Base-by-base conservation (phyloP, 2,888 invertebrate species). In the Chrysina gloriosa region DNA sequence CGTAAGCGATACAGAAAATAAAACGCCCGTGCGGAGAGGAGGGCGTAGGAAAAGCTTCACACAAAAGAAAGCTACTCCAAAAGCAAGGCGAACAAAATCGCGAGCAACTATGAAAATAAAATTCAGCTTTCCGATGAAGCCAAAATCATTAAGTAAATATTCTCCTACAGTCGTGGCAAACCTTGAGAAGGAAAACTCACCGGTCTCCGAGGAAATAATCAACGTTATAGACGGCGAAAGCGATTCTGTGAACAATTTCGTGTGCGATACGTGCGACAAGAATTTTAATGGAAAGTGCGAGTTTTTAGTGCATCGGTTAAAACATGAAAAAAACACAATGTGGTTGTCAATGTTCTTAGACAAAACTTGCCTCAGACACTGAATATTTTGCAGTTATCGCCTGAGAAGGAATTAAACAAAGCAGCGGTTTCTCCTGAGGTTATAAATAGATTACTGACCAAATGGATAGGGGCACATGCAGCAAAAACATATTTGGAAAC, bases 181-280 rank as follows among this genome's bases (percentile, higher is more conserved):
- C 3, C 0, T 9, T 9, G 7, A 19, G 3, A 9, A 21, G 9
- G 3, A 11, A 7, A 29, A 5, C n/a, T 6, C 39, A 2, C 36
- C n/a, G 1, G 39, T 31, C 3, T 31, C 29, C 5, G 14, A 29
- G 6, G 4, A 19, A 4, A 19, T 31, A 3, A 19, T 19, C 7
- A 7, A 34, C 9, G 52, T 19, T 9, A 9, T 52, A 6, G 16
- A n/a, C 2, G 31, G 52, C 5, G 52, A 14, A 9, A 31, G 14
- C 11, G 27, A 61, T 7, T 6, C 14, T 3, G 19, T 42, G 9
- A 6, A 47, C 27, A 25, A 47, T 64, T 29, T 47, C 2, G 29
- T 45, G 0, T 73, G 73, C 42, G 21, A 42, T 11, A 45, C 67
- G 3, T 73, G 73, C 34, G 71, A 73, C 64, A 67, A 70, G 67